Evolutionary conservation across 2,113 vertebrate genomes (phyloP).

Genomic region (Chrysemys picta): DNA sequence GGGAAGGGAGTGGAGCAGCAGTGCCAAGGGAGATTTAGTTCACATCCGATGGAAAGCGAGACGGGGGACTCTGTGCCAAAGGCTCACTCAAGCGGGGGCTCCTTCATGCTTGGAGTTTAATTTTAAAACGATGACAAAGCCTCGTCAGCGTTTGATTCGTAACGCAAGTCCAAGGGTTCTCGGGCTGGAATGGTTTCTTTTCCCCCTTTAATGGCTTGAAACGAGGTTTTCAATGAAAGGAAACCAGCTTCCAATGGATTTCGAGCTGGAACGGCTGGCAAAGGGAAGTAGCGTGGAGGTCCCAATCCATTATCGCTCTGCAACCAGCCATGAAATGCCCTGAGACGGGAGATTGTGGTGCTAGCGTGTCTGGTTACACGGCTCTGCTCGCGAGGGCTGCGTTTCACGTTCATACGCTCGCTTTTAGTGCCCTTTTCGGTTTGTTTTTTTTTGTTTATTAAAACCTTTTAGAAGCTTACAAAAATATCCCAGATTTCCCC

Average conservation of each 20-base stretch:
- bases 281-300: neutral
- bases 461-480: neutral
- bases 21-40: neutral
- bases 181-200: neutral
- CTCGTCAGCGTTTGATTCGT: neutral
- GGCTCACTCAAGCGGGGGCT: neutral
- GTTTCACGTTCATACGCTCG: neutral
- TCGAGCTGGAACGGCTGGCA: neutral
- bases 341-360: neutral
- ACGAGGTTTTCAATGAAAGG: slow-evolving; percentile 1
- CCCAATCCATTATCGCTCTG: neutral
- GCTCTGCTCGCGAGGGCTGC: neutral
- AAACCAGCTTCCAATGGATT: neutral
- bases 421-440: neutral
- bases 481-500: too few relatives aligned
- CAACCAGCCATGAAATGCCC: neutral
- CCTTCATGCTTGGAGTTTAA: neutral
- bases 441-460: neutral
- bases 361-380: neutral
- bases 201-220: neutral
- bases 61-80: neutral
- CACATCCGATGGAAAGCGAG: neutral
- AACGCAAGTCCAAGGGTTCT: neutral
- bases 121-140: neutral
- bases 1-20: rapidly evolving